phyloP scores from a whole-genome alignment of 2,113 vertebrate species.

The Thryonomys swinderianus region DNA sequence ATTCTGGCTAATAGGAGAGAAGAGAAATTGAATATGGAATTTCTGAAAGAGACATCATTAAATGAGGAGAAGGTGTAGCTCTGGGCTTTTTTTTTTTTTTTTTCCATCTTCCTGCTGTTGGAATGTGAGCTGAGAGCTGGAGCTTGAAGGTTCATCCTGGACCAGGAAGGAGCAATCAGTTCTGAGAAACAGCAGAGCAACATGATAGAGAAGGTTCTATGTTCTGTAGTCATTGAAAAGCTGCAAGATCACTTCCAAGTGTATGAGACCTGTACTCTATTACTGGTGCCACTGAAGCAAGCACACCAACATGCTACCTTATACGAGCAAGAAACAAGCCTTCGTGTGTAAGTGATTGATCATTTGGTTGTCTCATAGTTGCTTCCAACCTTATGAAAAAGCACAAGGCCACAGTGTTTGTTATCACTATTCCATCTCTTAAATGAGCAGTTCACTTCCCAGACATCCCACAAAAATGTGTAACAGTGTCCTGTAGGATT shows the following conservation, averaged over 20 bases:
- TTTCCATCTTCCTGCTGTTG: not conserved
- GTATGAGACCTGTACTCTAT: not conserved
- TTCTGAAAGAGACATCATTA: not conserved
- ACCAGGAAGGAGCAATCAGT: not conserved
- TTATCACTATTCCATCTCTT: not conserved
- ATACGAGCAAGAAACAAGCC: not conserved
- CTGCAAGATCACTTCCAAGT: not conserved
- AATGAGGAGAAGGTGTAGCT: no score
- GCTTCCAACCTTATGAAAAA: not conserved
- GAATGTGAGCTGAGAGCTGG: not conserved
- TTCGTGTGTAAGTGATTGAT: not conserved
- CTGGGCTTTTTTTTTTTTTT: not conserved
- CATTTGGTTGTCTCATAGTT: not conserved
- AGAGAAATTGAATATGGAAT: not conserved
- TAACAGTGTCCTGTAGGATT: not conserved
- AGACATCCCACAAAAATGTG: not conserved
- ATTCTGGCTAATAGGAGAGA: not conserved
- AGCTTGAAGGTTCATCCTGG: not conserved
- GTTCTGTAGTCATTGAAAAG: not conserved
- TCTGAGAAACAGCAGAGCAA: not conserved
- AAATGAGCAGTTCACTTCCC: not conserved
- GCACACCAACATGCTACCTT: not conserved
- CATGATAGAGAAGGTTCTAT: not conserved
- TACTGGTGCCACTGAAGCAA: no score
- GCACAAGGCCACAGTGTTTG: not conserved